phyloP scores from a whole-genome alignment of 2,797 vertebrate genomes.

The Agapornis canus region DNA sequence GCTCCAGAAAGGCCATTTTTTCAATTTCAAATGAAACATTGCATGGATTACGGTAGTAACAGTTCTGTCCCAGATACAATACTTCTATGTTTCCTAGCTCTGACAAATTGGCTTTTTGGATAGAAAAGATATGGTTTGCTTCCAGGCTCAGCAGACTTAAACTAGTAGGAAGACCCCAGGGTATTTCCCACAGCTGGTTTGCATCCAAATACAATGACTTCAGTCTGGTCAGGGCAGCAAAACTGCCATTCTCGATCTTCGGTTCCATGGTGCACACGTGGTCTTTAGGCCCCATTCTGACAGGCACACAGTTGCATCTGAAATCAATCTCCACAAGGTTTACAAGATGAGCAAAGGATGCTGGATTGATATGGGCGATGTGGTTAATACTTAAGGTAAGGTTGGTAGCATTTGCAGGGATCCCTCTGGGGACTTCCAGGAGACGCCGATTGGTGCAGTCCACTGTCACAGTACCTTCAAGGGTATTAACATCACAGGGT shows the following conservation, averaged over 20 bases:
- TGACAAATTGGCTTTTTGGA: conserved; percentile 83
- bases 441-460: conserved; percentile 88
- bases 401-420: conserved; percentile 89
- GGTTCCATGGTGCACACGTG: conserved; percentile 76
- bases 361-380: conserved; percentile 81
- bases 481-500: conserved; percentile 84
- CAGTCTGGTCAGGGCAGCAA: conserved; percentile 80
- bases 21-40: conserved; percentile 86
- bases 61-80: conserved; percentile 93
- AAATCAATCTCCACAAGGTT: conserved; percentile 90
- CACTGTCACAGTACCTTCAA: conserved; percentile 77
- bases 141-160: conserved; percentile 90
- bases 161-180: conserved; percentile 83
- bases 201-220: conserved; percentile 90
- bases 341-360: conserved; percentile 82
- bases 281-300: conserved; percentile 87
- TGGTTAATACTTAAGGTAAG: conserved; percentile 93
- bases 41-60: conserved; percentile 94
- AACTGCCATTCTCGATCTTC: conserved; percentile 79
- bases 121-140: conserved; percentile 86
- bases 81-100: conserved; percentile 81
- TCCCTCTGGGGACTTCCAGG: conserved; percentile 80
- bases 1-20: conserved; percentile 80
- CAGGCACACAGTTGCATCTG: conserved; percentile 92
- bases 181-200: conserved; percentile 88